Base-by-base conservation (phyloP, 1,140 invertebrate species). In the Nephila pilipes region DNA sequence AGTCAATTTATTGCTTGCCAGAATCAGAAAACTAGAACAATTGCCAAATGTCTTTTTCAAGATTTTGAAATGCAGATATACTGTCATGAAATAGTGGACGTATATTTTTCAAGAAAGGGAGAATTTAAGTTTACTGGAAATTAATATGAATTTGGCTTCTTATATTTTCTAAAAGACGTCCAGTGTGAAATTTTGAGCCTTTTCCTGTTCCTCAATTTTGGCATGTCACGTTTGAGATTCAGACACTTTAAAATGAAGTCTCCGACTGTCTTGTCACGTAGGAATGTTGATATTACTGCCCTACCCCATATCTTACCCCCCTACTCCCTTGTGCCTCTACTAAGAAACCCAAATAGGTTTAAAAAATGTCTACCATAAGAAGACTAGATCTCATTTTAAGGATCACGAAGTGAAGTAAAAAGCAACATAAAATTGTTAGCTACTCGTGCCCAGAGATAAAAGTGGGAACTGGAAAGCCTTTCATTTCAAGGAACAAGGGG, bases 351-450 rank as follows among this genome's bases (percentile, higher is more conserved):
- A 88, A 88, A 88, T 57, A 88, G 63, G 87, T 90, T 79, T 90
- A 58, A 79, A 90, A 79, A 79, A 90, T 36, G 75, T 79, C 87
- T 18, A 79, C 87, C 46, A 55, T 80, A 90, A 90, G 87, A 90
- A 79, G 65, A 57, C 63, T 55, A 25, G 87, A 57, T 90, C 46
- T 57, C 87, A 57, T 90, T 90, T 80, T 90, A 16, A 80, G 65
- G 87, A 90, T 90, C 87, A 79, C 87, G 87, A 58, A 55, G 22
- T 46, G 54, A 80, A 80, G 46, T 79, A 90, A 90, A 57, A 54
- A 80, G 87, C 87, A 90, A 79, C 87, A 90, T 90, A 90, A 90
- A 90, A 90, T 80, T 58, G 69, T 80, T 80, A 58, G 65, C 87
- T 57, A 90, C 87, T 90, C 65, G 87, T 90, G 69, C 69, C 69